These are phyloP conservation scores for Galerucella pusilla DNA, from an alignment of 2,888 invertebrate genomes.

Conservation along the genomic window DNA sequence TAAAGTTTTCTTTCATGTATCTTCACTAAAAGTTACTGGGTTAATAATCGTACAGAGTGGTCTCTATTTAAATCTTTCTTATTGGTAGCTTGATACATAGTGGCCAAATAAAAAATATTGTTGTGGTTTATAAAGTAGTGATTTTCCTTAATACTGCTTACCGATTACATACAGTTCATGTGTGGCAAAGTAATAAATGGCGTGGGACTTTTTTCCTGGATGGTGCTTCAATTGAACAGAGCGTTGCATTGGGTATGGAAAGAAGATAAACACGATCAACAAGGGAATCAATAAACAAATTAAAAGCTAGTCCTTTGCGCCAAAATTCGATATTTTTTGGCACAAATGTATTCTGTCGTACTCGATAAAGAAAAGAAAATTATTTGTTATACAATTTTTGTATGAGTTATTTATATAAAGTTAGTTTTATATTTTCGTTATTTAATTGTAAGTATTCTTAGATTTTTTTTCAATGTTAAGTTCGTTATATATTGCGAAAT, in stretches of 20 bases:
- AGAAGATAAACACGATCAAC: slow-evolving; percentile 39
- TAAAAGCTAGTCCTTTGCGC: slow-evolving; percentile 37
- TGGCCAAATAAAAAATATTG: neutral
- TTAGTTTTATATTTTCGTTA: slow-evolving; percentile 42
- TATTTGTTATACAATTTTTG: slow-evolving; percentile 38
- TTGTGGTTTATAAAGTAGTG: too few species aligned
- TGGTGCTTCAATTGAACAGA: slow-evolving; percentile 66
- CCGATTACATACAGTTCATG: slow-evolving; percentile 80
- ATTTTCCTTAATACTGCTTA: slow-evolving; percentile 67
- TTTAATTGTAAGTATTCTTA: slow-evolving; percentile 34
- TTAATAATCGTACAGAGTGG: too few species aligned
- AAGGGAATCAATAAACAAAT: slow-evolving; percentile 39
- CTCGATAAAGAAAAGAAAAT: slow-evolving; percentile 32
- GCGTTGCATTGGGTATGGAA: slow-evolving; percentile 62
- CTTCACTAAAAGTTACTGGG: too few species aligned
- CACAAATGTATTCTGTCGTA: slow-evolving; percentile 4
- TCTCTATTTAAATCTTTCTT: too few species aligned
- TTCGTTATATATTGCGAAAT: slow-evolving; percentile 8
- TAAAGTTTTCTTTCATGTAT: too few species aligned
- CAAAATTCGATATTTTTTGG: neutral
- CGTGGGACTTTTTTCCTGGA: slow-evolving; percentile 79
- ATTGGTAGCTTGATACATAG: too few species aligned
- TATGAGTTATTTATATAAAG: slow-evolving; percentile 41
- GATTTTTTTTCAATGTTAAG: slow-evolving; percentile 7
- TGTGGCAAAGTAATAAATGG: slow-evolving; percentile 75